Evolutionary conservation across 2,797 vertebrate genomes (phyloP).

Genomic region (Epinephelus malabaricus): DNA sequence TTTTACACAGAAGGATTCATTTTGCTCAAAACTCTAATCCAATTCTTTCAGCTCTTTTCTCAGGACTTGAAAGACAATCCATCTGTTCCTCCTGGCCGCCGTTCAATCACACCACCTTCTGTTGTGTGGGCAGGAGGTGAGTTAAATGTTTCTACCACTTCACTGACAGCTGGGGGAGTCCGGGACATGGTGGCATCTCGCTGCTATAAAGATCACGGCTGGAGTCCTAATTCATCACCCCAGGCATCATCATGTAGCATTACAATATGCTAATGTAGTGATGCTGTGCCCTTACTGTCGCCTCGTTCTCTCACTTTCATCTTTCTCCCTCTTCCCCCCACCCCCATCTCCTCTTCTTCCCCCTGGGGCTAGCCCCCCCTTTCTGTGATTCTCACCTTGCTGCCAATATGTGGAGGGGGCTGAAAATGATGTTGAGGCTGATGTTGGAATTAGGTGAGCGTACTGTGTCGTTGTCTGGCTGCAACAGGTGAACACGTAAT

Average conservation of each 20-base stretch:
- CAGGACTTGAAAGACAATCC: slow-evolving; percentile 70
- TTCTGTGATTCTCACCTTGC: slow-evolving; percentile 37
- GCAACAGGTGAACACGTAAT: slow-evolving; percentile 54
- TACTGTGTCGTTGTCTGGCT: slow-evolving; percentile 45
- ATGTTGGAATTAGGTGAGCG: slow-evolving; percentile 55
- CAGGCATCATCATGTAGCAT: slow-evolving; percentile 77
- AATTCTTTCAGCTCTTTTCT: slow-evolving; percentile 66
- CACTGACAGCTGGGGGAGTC: slow-evolving; percentile 61
- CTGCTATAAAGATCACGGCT: slow-evolving; percentile 73
- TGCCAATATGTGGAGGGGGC: slow-evolving; percentile 31
- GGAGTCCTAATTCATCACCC: slow-evolving; percentile 82
- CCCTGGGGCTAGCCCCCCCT: slow-evolving; percentile 8
- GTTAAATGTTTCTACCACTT: slow-evolving; percentile 76
- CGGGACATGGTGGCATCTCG: slow-evolving; percentile 71
- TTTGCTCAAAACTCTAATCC: slow-evolving; percentile 61
- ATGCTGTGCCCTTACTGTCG: slow-evolving; percentile 66
- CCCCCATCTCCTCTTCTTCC: slow-evolving; percentile 4
- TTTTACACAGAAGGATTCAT: slow-evolving; percentile 50
- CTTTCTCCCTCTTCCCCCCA: slow-evolving; percentile 29
- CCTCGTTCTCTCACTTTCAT: slow-evolving; percentile 68
- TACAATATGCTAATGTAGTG: slow-evolving; percentile 83
- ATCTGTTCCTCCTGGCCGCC: slow-evolving; percentile 68
- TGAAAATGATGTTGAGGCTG: slow-evolving; percentile 49
- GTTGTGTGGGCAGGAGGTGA: slow-evolving; percentile 64
- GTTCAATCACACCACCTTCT: slow-evolving; percentile 68